Evolutionary conservation across 2,113 vertebrate genomes (phyloP), one percentile per base, ranked within the genome.

Genomic region (Himantopus leucocephalus): DNA sequence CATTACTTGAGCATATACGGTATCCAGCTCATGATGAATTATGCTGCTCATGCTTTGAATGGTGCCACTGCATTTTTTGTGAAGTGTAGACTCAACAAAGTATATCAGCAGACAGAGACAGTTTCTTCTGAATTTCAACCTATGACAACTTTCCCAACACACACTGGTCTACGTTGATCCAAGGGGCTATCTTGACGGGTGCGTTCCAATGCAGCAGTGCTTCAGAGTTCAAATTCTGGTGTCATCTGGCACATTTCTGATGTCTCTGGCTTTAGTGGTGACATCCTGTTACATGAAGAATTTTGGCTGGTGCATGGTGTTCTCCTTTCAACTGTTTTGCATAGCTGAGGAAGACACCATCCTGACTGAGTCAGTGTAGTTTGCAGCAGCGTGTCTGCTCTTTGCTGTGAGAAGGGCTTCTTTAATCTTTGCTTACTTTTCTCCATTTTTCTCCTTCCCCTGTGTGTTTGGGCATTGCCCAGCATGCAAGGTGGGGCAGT

Each of bases 21-120:
- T 62, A 83, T 85, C 22, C 71, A 50, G 58, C 62, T 58, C 53
- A n/a, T 81, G 92, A 89, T 85, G 73, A 71, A 91, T 94, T 60
- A 13, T 41, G 41, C 76, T 96, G 64, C 89, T 95, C 8, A 0
- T 86, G 76, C 88, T 92, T 75, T 48, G 68, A 86, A 89, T 92
- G 85, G 88, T 97, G 95, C 95, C 91, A 96, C 85, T 81, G 88
- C 76, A 72, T 82, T 87, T 91, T 96, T 96, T 89, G 83, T 89
- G 76, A 81, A 94, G 91, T 12, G 62, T 94, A 96, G 92, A 92
- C 96, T 95, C 97, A 97, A 96, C 96, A 97, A 94, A 92, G 34
- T 52, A 13, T 88, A 92, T 92, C 95, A 96, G 76, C 73, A 89
- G 92, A 86, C 48, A 0, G 83, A 84, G 66, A 16, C 56, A 23